Conservation (phyloP, 2,888 invertebrate genomes). For the Diadegma fenestrale region DNA sequence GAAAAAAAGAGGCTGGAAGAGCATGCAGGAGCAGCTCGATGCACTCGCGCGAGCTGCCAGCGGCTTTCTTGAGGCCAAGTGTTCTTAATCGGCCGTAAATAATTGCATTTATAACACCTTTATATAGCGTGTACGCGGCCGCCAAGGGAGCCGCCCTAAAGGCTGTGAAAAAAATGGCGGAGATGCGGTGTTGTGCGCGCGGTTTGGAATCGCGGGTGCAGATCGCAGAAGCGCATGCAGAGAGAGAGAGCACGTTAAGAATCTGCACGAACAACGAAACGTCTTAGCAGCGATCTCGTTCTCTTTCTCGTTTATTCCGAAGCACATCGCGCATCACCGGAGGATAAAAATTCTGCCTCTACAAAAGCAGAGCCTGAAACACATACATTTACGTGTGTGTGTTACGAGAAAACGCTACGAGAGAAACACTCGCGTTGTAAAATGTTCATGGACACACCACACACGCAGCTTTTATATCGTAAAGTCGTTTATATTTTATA, state of each 20-base stretch:
- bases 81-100: slow-evolving; percentile 84
- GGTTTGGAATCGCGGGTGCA: slow-evolving; percentile 61
- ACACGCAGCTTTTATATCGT: slow-evolving; percentile 26
- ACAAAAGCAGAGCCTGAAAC: not conserved
- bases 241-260: slow-evolving; percentile 37
- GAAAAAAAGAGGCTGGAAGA: too few relatives aligned
- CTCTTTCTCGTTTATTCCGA: not conserved
- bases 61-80: slow-evolving; percentile 73
- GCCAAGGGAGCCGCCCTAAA: slow-evolving; percentile 65
- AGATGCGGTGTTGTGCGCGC: slow-evolving; percentile 32
- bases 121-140: slow-evolving; percentile 71
- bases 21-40: slow-evolving; percentile 50
- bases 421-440: slow-evolving; percentile 18
- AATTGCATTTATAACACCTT: slow-evolving; percentile 85
- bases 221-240: slow-evolving; percentile 43
- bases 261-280: slow-evolving; percentile 38
- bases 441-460: slow-evolving; percentile 7
- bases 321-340: slow-evolving; percentile 23
- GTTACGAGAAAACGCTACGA: not conserved
- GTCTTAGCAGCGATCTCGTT: slow-evolving; percentile 29
- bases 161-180: slow-evolving; percentile 65
- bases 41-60: slow-evolving; percentile 66
- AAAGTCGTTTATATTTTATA: slow-evolving; percentile 63
- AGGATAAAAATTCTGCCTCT: slow-evolving; percentile 37
- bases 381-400: not conserved